These are phyloP conservation scores for Tympanuchus pallidicinctus DNA, from an alignment of 2,113 vertebrate genomes.

Conservation along the genomic window DNA sequence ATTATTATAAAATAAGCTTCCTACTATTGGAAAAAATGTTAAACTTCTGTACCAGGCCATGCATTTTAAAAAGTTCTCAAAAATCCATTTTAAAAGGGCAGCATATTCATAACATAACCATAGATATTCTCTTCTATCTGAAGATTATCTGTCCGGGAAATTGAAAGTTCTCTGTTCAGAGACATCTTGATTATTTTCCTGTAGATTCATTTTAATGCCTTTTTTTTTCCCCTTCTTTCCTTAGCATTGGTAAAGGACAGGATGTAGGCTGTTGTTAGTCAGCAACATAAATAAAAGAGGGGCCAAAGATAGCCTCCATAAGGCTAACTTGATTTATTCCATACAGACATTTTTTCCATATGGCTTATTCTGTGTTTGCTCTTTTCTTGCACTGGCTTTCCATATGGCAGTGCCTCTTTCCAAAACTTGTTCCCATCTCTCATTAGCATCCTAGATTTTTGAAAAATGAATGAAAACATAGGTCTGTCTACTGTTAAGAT, in stretches of 20 bases:
- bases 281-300: conserved; percentile 13
- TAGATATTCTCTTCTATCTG: not conserved
- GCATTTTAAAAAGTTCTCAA: not conserved
- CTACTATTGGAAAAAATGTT: not conserved
- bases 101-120: not conserved
- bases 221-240: not conserved
- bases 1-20: not conserved
- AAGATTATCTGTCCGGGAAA: not conserved
- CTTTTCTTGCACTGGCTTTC: conserved; percentile 42
- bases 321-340: conserved; percentile 51
- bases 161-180: not conserved
- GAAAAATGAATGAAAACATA: conserved; percentile 9
- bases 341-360: conserved; percentile 47
- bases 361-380: conserved; percentile 38
- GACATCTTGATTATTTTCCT: not conserved
- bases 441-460: not conserved
- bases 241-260: not conserved
- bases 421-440: conserved; percentile 27
- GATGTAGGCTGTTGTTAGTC: not conserved
- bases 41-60: not conserved
- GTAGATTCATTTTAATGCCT: not conserved
- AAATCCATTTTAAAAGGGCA: not conserved
- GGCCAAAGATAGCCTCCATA: conserved; percentile 21
- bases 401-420: conserved; percentile 25
- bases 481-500: not conserved